A percentile compares a stretch with the other conserved stretches of the same genome.
Evolutionary conservation across 2,888 invertebrate genomes (phyloP).

Genomic region (Argynnis bischoffii): DNA sequence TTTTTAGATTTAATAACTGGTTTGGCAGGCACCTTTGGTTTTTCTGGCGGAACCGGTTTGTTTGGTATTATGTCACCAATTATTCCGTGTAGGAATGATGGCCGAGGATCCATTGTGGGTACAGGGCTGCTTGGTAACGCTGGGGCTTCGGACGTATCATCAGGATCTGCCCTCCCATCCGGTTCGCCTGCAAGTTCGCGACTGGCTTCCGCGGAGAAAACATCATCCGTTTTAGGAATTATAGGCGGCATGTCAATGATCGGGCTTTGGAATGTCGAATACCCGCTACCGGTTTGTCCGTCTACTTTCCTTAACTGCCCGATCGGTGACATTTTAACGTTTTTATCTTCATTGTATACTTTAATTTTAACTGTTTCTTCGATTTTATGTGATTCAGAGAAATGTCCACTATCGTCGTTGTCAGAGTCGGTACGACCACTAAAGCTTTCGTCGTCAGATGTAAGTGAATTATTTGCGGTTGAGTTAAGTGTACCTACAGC

Average conservation of each 20-base stretch:
- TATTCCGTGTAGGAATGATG: conserved; percentile 88
- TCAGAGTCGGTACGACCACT: conserved; percentile 82
- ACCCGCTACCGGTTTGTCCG: conserved; percentile 69
- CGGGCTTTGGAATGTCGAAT: conserved; percentile 76
- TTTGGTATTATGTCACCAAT: conserved; percentile 74
- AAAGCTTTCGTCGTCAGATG: conserved; percentile 79
- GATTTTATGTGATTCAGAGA: conserved; percentile 73
- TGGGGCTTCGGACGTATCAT: conserved; percentile 86
- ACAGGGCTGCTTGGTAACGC: conserved; percentile 87
- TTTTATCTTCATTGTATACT: conserved; percentile 76
- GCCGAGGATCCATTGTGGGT: conserved; percentile 81
- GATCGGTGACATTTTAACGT: conserved; percentile 70
- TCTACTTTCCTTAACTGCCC: conserved; percentile 73
- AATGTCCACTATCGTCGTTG: conserved; percentile 80
- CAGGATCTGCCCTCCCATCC: conserved; percentile 93
- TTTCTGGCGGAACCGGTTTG: conserved; percentile 87
- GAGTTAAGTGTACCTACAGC: conserved; percentile 83
- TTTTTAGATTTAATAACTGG: conserved; percentile 82
- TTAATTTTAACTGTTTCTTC: conserved; percentile 80
- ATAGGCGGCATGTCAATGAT: conserved; percentile 77
- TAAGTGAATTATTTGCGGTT: conserved; percentile 78
- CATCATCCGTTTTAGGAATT: conserved; percentile 68
- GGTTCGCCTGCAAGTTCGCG: conserved; percentile 92
- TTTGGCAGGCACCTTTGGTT: conserved; percentile 84
- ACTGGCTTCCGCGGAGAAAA: conserved; percentile 84